Base-by-base conservation (phyloP, 2,113 vertebrate genomes). In the Phodopus roborovskii region DNA sequence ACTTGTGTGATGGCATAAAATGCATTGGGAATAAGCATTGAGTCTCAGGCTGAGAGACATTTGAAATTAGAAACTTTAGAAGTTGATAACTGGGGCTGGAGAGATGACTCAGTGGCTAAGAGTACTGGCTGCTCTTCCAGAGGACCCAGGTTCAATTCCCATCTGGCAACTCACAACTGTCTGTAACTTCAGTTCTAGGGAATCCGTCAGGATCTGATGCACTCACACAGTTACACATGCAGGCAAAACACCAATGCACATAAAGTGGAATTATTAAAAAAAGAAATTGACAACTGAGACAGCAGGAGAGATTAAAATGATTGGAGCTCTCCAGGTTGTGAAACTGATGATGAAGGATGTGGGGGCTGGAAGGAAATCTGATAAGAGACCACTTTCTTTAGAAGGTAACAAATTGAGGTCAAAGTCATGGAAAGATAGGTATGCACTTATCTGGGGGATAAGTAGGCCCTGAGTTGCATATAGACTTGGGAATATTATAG, bases 41-140 rank as follows among this genome's bases (percentile, higher is more conserved):
- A 12, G 12, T 71, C 64, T 89, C 42, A 22, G 78, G 33, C 92
- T 28, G 48, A 92, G 12, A 24, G 74, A 19, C 39, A 66, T 75
- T 77, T 93, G 66, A 73, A 64, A 19, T 82, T 88, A 70, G 64
- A 83, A 78, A n/a, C 90, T 28, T 91, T 71, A 39, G n/a, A 91
- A 79, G 79, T 85, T 85, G 78, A 24, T 92, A 74, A 88, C 53
- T 75, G 39, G 33, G 33, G 33, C 68, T 70, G 68, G 33, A 64
- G 62, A 28, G 62, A 64, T 64, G 8, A 3, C 62, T 64, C 26
- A 64, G 24, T 3, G 8, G 62, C 26, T 28, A 64, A 64, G 62
- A 30, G 26, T 26, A 30, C 62, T 64, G 62, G 62, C 24, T 64
- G 26, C 62, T 64, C 62, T 64, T 64, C 62, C 62, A 64, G 9